Evolutionary conservation across 30 jellyfish, hydroid and myxozoan genomes (phyloP).

Genomic region (Turritopsis rubra): DNA sequence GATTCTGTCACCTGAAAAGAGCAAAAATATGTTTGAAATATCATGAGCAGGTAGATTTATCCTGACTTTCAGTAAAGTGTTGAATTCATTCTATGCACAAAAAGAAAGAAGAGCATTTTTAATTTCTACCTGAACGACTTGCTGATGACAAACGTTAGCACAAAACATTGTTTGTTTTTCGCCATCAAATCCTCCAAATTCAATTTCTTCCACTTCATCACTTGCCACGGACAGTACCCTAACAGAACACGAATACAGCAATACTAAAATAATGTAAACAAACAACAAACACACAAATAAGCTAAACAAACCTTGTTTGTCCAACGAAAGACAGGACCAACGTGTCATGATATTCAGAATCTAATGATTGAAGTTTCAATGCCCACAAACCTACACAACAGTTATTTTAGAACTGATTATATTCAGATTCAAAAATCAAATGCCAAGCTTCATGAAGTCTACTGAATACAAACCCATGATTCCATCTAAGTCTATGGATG

Average conservation of each 20-base stretch:
- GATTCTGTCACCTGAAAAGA: constrained; percentile 62
- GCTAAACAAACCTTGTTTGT: constrained; percentile 59
- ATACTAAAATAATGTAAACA: background rate
- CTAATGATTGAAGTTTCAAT: constrained; percentile 44
- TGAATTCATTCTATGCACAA: background rate
- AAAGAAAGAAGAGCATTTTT: background rate
- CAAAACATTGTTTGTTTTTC: constrained; percentile 73
- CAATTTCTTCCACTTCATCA: constrained; percentile 93
- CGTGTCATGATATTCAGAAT: constrained; percentile 68
- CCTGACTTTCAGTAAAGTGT: background rate
- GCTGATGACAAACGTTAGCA: constrained; percentile 58
- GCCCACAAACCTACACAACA: constrained; percentile 76
- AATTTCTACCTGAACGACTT: constrained; percentile 46
- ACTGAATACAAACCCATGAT: constrained; percentile 57
- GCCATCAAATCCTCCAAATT: constrained; percentile 63
- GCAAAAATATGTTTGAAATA: no score
- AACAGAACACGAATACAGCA: background rate
- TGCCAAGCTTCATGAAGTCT: background rate
- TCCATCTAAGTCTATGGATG: constrained; percentile 80
- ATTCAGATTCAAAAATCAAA: background rate
- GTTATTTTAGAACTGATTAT: background rate
- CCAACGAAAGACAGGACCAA: constrained; percentile 85
- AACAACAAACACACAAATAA: background rate
- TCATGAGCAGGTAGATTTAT: no score
- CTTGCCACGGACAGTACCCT: constrained; percentile 75